These are phyloP conservation scores for Colossoma macropomum DNA, from an alignment of 2,113 vertebrate genomes.

Conservation along the genomic window DNA sequence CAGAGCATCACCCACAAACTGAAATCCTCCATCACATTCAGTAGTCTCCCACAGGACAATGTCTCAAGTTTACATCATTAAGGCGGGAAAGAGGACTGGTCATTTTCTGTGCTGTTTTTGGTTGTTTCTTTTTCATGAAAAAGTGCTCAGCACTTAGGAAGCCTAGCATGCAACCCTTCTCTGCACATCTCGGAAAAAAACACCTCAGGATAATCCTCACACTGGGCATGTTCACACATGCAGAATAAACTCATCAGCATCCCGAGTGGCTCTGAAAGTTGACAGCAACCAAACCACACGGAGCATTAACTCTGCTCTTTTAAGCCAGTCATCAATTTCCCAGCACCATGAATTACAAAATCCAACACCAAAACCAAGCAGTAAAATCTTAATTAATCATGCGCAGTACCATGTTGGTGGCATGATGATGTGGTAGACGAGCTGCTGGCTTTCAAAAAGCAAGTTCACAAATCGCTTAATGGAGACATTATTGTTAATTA, in stretches of 20 bases:
- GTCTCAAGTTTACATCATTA: slow-evolving; percentile 39
- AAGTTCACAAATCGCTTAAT: neutral
- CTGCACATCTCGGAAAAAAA: slow-evolving; percentile 18
- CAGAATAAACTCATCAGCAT: slow-evolving; percentile 47
- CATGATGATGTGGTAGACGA: neutral
- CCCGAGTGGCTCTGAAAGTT: slow-evolving; percentile 12
- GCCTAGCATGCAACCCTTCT: slow-evolving; percentile 2
- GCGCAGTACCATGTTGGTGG: neutral
- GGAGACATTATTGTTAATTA: slow-evolving; percentile 14
- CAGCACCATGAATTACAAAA: neutral
- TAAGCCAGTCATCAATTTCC: slow-evolving; percentile 20
- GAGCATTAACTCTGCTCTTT: slow-evolving; percentile 26
- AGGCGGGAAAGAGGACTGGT: neutral
- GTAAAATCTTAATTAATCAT: neutral
- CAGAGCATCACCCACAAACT: slow-evolving; percentile 43
- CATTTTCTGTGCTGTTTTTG: neutral
- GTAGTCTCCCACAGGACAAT: slow-evolving; percentile 6
- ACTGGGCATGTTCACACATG: slow-evolving; percentile 34
- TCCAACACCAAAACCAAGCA: slow-evolving; percentile 16
- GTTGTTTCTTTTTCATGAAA: slow-evolving; percentile 17
- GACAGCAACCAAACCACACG: slow-evolving; percentile 11
- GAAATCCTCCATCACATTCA: slow-evolving; percentile 48
- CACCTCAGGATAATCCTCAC: slow-evolving; percentile 30
- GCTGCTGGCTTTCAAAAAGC: slow-evolving; percentile 8
- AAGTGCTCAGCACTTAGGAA: neutral